Percentiles rank a stretch among this genome's conserved stretches.
These are phyloP conservation scores for Anoplolepis gracilipes DNA, from an alignment of 1,140 invertebrate genomes.

Conservation along the genomic window DNA sequence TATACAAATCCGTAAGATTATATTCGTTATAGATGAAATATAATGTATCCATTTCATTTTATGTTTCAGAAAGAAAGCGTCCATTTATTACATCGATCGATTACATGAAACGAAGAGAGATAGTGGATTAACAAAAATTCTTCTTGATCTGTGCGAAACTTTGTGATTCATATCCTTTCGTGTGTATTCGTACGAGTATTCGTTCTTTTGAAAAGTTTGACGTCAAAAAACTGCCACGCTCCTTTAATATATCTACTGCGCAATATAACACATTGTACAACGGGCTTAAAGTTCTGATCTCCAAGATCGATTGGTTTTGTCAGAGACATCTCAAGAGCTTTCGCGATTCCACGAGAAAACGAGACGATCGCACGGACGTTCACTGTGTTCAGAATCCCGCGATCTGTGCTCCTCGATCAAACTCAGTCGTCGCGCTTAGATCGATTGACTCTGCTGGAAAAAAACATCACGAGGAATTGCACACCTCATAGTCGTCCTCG, in stretches of 20 bases:
- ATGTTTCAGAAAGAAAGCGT: constrained; percentile 16
- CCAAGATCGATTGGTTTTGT: constrained; percentile 26
- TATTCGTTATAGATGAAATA: neutral
- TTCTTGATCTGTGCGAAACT: neutral
- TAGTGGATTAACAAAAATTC: neutral
- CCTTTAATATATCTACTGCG: constrained; percentile 10
- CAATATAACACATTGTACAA: constrained; percentile 8
- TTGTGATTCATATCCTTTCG: neutral
- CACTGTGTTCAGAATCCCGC: constrained; percentile 1
- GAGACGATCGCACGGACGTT: constrained; percentile 17
- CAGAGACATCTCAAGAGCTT: constrained; percentile 29
- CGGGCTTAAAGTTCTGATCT: constrained; percentile 32
- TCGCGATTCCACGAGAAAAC: constrained; percentile 23
- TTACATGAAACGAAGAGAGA: constrained; percentile 1
- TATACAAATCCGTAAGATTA: neutral
- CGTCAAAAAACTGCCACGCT: constrained; percentile 1
- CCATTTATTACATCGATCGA: neutral
- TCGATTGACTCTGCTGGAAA: neutral
- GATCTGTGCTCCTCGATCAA: constrained; percentile 15
- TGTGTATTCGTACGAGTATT: neutral
- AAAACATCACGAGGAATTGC: neutral
- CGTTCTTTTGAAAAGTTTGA: constrained; percentile 2
- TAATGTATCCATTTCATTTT: neutral
- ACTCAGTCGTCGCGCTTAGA: neutral
- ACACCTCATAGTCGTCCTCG: neutral